These are phyloP conservation scores for Calephelis nemesis DNA, from an alignment of 1,140 invertebrate species.

Conservation along the genomic window DNA sequence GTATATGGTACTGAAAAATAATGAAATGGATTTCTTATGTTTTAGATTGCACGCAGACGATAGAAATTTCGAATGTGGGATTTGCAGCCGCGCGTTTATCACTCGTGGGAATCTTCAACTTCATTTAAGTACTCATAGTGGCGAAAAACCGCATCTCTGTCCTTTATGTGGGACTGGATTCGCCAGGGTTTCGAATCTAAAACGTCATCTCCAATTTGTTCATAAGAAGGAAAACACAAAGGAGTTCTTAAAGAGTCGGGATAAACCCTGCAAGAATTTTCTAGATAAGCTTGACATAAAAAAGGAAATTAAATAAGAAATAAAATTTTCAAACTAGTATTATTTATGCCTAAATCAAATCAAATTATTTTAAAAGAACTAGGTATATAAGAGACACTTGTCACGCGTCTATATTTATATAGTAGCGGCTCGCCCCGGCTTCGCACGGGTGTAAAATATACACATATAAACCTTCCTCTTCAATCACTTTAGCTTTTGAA, in stretches of 20 bases:
- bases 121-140: constrained; percentile 83
- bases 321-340: too few relatives aligned
- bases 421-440: too few relatives aligned
- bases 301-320: not conserved
- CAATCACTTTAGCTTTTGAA: too few relatives aligned
- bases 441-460: too few relatives aligned
- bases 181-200: constrained; percentile 64
- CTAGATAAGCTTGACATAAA: not conserved
- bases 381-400: too few relatives aligned
- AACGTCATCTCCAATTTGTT: constrained; percentile 56
- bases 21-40: constrained; percentile 10
- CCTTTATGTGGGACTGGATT: constrained; percentile 82
- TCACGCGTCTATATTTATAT: too few relatives aligned
- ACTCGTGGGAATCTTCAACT: constrained; percentile 76
- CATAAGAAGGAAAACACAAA: constrained; percentile 33
- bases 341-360: too few relatives aligned
- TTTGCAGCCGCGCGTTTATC: constrained; percentile 74
- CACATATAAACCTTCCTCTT: too few relatives aligned
- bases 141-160: constrained; percentile 82
- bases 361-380: too few relatives aligned
- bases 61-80: constrained; percentile 80
- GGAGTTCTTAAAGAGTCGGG: not conserved
- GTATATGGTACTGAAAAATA: too few relatives aligned
- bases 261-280: too few relatives aligned
- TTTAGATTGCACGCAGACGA: constrained; percentile 81